phyloP scores from a whole-genome alignment of 1,140 invertebrate species.

The Copidosoma floridanum region DNA sequence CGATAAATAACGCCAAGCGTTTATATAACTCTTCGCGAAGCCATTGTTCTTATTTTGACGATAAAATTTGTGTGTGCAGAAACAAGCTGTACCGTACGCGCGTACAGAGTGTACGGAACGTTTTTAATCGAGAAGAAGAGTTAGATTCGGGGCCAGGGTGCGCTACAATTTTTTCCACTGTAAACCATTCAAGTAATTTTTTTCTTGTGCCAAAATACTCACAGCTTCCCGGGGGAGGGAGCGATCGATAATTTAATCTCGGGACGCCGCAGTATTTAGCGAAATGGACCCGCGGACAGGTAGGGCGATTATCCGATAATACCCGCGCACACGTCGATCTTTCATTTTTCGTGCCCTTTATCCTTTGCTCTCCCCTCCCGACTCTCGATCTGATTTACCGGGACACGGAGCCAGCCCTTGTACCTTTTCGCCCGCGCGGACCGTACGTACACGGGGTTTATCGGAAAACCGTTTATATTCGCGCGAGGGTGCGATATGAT shows the following conservation, averaged over 20 bases:
- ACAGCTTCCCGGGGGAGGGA: too few species aligned
- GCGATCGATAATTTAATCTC: conserved; percentile 59
- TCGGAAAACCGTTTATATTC: conserved; percentile 25
- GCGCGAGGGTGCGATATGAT: conserved; percentile 6
- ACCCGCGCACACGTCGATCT: background rate
- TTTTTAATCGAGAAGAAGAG: conserved; percentile 8
- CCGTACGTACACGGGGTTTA: too few species aligned
- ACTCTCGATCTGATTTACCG: conserved; percentile 7
- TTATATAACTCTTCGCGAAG: too few species aligned
- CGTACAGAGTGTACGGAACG: too few species aligned
- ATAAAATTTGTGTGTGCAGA: too few species aligned
- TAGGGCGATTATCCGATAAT: background rate
- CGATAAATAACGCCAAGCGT: too few species aligned
- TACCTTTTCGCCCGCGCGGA: too few species aligned
- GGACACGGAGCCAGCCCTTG: too few species aligned
- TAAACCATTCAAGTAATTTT: too few species aligned
- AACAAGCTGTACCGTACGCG: too few species aligned
- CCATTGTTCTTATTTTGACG: too few species aligned
- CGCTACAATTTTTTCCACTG: conserved; percentile 40
- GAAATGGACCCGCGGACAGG: conserved; percentile 16
- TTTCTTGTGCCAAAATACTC: too few species aligned
- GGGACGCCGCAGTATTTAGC: conserved; percentile 57
- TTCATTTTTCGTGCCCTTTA: background rate
- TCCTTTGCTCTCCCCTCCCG: background rate
- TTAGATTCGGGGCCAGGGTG: conserved; percentile 14